Evolutionary conservation across 2,888 invertebrate genomes (phyloP).

Genomic region (Diaphora mendica): DNA sequence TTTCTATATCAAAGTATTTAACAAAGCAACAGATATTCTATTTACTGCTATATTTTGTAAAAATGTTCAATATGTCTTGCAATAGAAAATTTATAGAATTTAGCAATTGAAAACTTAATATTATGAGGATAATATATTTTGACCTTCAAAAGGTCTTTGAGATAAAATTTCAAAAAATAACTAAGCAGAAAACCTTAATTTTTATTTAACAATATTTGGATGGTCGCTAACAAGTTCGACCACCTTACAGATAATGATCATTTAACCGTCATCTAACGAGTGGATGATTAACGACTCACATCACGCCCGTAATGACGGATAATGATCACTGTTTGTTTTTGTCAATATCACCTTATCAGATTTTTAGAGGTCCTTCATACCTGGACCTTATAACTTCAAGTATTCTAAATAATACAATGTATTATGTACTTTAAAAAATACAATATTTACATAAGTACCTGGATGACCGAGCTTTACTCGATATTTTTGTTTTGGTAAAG

Average conservation of each 20-base stretch:
- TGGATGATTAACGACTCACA: conserved; percentile 70
- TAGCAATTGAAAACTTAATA: too few relatives aligned
- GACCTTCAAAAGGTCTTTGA: too few relatives aligned
- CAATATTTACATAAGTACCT: not conserved
- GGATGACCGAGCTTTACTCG: too few relatives aligned
- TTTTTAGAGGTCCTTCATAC: conserved; percentile 34
- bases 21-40: too few relatives aligned
- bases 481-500: too few relatives aligned
- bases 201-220: not conserved
- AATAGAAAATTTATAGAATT: too few relatives aligned
- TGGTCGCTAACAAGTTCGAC: conserved; percentile 18
- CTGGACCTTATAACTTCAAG: not conserved
- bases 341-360: conserved; percentile 44
- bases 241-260: conserved; percentile 66
- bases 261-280: conserved; percentile 63
- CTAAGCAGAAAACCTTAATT: too few relatives aligned
- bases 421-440: not conserved
- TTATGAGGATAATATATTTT: too few relatives aligned
- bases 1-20: too few relatives aligned
- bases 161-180: not conserved
- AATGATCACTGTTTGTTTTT: conserved; percentile 80
- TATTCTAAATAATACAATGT: not conserved
- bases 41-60: too few relatives aligned
- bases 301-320: conserved; percentile 78
- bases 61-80: too few relatives aligned